phyloP scores from a whole-genome alignment of 2,113 vertebrate genomes.

The Gopherus evgoodei region DNA sequence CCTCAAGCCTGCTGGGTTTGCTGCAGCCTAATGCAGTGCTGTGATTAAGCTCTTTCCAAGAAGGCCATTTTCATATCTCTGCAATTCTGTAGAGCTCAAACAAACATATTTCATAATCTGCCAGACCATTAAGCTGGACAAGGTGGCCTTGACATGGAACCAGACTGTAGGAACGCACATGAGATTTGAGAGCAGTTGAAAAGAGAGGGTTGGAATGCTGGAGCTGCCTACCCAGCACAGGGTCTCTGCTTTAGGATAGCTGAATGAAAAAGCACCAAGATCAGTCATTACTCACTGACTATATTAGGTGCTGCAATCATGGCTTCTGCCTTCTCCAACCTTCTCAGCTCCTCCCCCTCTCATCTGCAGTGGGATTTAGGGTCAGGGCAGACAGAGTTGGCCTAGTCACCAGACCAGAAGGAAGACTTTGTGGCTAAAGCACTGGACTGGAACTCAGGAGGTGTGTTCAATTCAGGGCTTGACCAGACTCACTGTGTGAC shows the following conservation, averaged over 20 bases:
- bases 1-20: background rate
- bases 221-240: fast-evolving
- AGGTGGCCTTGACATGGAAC: background rate
- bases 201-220: background rate
- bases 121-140: background rate
- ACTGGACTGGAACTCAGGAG: background rate
- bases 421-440: background rate
- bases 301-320: background rate
- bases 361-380: background rate
- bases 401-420: background rate
- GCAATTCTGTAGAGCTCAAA: slow-evolving; percentile 1
- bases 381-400: background rate
- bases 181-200: fast-evolving
- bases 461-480: background rate
- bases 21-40: background rate
- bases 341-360: background rate
- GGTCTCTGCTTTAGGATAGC: background rate
- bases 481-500: background rate
- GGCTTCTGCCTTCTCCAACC: fast-evolving
- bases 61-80: slow-evolving; percentile 19
- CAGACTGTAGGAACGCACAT: background rate
- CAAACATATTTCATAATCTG: slow-evolving; percentile 18
- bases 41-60: background rate
- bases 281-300: background rate
- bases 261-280: background rate